phyloP scores from a whole-genome alignment of 2,888 invertebrate genomes.

The Hirudinaria manillensis region DNA sequence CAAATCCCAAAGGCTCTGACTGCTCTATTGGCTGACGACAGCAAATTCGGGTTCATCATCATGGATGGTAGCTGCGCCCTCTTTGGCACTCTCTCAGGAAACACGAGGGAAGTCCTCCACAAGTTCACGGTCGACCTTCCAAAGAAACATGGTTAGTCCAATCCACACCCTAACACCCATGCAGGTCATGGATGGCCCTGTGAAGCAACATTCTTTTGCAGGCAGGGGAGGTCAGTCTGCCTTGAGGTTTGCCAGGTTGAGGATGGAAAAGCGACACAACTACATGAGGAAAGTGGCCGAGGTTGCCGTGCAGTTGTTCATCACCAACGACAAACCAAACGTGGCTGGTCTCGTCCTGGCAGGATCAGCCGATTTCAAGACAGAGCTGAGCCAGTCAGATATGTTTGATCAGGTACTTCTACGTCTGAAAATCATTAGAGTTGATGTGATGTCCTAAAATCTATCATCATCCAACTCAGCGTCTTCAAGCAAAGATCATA shows the following conservation, averaged over 20 bases:
- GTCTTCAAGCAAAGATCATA: slow-evolving; percentile 94
- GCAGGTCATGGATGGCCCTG: background rate
- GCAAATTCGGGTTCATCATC: slow-evolving; percentile 99
- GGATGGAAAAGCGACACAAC: slow-evolving; percentile 99
- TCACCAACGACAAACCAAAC: slow-evolving; percentile 93
- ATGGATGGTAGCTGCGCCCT: slow-evolving; percentile 99
- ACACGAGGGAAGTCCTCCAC: slow-evolving; percentile 83
- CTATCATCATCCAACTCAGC: slow-evolving; percentile 57
- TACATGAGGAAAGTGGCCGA: slow-evolving; percentile 97
- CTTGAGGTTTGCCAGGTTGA: slow-evolving; percentile 93
- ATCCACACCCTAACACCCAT: background rate
- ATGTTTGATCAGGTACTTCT: slow-evolving; percentile 90
- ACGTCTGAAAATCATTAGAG: background rate
- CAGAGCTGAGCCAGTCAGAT: slow-evolving; percentile 96
- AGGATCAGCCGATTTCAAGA: slow-evolving; percentile 99
- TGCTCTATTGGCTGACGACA: slow-evolving; percentile 92
- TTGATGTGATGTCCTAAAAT: background rate
- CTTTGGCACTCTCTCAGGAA: slow-evolving; percentile 95
- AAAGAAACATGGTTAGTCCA: slow-evolving; percentile 82
- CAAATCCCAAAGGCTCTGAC: slow-evolving; percentile 69
- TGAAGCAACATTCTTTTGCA: slow-evolving; percentile 43
- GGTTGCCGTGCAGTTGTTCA: slow-evolving; percentile 91
- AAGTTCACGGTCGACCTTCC: slow-evolving; percentile 97
- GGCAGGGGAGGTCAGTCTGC: slow-evolving; percentile 98
- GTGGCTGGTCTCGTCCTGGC: slow-evolving; percentile 94